Evolutionary conservation across 2,113 vertebrate genomes (phyloP).

Genomic region (Atlantisia rogersi): DNA sequence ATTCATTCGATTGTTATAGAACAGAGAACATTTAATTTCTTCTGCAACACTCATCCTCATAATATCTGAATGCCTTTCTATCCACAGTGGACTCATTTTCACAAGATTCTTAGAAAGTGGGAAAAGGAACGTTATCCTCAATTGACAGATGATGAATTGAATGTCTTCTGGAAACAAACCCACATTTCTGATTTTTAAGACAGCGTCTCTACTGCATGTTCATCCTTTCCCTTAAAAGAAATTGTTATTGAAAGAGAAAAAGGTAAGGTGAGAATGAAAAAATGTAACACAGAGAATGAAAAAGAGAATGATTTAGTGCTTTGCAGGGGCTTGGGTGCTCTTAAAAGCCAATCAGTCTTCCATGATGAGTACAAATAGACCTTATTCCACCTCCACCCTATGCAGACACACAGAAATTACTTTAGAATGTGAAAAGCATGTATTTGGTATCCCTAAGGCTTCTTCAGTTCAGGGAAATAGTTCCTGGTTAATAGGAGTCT

Average conservation of each 20-base stretch:
- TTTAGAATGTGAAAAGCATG: background rate
- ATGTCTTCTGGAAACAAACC: conserved; percentile 2
- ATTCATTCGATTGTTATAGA: background rate
- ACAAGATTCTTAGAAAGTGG: background rate
- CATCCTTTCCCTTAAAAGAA: background rate
- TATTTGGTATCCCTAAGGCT: background rate
- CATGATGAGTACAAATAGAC: background rate
- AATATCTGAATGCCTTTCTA: background rate
- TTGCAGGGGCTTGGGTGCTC: background rate
- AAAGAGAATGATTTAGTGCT: background rate
- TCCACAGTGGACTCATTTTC: background rate
- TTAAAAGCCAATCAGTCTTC: background rate
- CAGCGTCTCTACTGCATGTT: background rate
- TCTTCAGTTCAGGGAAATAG: background rate
- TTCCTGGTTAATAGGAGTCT: background rate
- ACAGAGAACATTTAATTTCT: background rate
- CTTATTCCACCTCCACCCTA: background rate
- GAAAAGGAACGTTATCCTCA: background rate
- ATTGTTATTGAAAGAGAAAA: background rate
- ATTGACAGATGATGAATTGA: background rate
- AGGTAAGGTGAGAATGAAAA: background rate
- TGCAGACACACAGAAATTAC: background rate
- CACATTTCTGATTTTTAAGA: background rate
- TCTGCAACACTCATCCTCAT: background rate
- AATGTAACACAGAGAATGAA: background rate